These are phyloP conservation scores for Scolanthus callimorphus DNA, from an alignment of 92 coral and sea anemone species.

Conservation along the genomic window DNA sequence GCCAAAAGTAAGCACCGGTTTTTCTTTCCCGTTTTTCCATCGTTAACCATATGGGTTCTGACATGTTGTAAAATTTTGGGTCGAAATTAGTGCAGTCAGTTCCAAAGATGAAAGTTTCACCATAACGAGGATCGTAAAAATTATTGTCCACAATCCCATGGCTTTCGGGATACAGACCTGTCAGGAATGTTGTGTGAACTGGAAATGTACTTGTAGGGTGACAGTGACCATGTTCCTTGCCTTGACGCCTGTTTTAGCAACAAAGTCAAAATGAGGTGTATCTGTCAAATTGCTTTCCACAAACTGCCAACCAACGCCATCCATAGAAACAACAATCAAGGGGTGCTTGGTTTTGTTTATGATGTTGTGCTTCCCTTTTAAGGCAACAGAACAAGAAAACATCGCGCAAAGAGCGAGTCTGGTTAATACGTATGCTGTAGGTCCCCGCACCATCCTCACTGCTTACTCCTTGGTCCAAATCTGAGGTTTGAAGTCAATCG, in stretches of 20 bases:
- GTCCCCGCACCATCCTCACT: too few relatives aligned
- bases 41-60: slow-evolving; percentile 87
- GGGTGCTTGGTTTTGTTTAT: too few relatives aligned
- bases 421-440: too few relatives aligned
- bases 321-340: slow-evolving; percentile 67
- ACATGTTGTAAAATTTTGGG: slow-evolving; percentile 69
- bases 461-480: too few relatives aligned
- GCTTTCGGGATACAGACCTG: slow-evolving; percentile 89
- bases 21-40: slow-evolving; percentile 58
- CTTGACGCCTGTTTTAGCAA: slow-evolving; percentile 64
- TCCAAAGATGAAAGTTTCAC: slow-evolving; percentile 51
- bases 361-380: too few relatives aligned
- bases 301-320: slow-evolving; percentile 88
- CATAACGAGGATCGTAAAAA: slow-evolving; percentile 76
- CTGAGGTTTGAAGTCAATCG: too few relatives aligned
- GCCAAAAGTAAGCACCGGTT: slow-evolving; percentile 87
- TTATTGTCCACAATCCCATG: slow-evolving; percentile 72
- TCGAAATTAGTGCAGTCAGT: slow-evolving; percentile 67
- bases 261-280: slow-evolving; percentile 63
- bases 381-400: too few relatives aligned
- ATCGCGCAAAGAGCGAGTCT: too few relatives aligned
- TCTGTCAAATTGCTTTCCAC: slow-evolving; percentile 32
- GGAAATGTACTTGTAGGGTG: slow-evolving; percentile 82
- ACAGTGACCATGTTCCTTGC: slow-evolving; percentile 63
- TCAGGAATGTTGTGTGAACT: slow-evolving; percentile 56